Base-by-base conservation (phyloP, 2,797 vertebrate species). In the Melanogrammus aeglefinus region DNA sequence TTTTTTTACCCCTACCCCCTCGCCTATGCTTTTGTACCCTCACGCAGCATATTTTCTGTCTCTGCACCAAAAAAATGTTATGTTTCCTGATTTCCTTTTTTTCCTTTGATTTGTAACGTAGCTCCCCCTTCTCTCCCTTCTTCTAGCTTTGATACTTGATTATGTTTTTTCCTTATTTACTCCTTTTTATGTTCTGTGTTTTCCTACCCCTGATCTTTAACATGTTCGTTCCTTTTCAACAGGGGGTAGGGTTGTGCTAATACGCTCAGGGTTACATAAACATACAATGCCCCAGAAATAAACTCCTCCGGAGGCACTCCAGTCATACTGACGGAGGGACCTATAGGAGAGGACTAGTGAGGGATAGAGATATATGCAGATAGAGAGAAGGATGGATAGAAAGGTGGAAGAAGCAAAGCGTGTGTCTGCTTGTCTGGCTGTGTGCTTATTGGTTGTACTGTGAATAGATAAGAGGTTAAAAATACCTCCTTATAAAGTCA, bases 211-310 rank as follows among this genome's bases (percentile, higher is more conserved):
- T 89, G 81, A 83, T 82, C 87, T 83, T 88, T 91, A 90, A 93
- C 91, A 78, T 87, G 81, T 83, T 88, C 84, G 80, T 92, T 91
- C 91, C 86, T 89, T 91, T 90, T 84, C 87, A 91, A 90, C 90
- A 79, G 90, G 88, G 82, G 81, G 74, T 75, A 75, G 85, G 80
- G 80, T 71, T 81, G 44, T 78, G 35, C 77, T 75, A 47, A 76
- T 57, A 80, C 51, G 73, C 74, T 76, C 76, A 77, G 72, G 41
- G 78, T 78, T 78, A 85, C 83, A 85, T 76, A 84, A 81, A 85
- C 84, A 87, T 76, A 66, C 74, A 78, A 71, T 73, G 13, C 38
- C 75, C 57, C 13, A 27, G 57, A 86, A 77, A 77, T 39, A 72
- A 74, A 44, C 39, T 72, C 76, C 39, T 57, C 78, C 76, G 74